Percentiles rank a stretch among this genome's conserved stretches.
These are phyloP conservation scores for Hippoglossus hippoglossus DNA, from an alignment of 2,797 vertebrate genomes.

Conservation along the genomic window DNA sequence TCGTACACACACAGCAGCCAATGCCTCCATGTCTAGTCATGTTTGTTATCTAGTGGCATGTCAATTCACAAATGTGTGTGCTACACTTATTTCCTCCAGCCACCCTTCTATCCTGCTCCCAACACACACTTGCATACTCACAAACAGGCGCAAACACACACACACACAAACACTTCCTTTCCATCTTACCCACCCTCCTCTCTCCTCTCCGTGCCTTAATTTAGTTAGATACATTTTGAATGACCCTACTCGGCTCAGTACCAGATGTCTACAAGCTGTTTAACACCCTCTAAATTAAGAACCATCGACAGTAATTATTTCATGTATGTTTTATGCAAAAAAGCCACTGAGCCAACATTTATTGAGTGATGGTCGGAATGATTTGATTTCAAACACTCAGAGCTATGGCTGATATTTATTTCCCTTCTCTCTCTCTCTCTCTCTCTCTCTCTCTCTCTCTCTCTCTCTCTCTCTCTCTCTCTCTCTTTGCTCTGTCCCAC, in stretches of 20 bases:
- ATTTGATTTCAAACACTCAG: conserved; percentile 78
- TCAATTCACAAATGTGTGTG: conserved; percentile 87
- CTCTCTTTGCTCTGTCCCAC: conserved; percentile 40
- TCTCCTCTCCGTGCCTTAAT: conserved; percentile 85
- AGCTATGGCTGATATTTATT: conserved; percentile 68
- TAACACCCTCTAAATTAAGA: conserved; percentile 99
- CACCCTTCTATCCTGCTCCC: conserved; percentile 37
- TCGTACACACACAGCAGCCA: conserved; percentile 65
- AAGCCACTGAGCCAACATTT: conserved; percentile 91
- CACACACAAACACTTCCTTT: conserved; percentile 19
- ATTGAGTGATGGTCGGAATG: conserved; percentile 90
- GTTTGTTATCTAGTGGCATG: conserved; percentile 94
- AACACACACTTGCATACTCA: not conserved
- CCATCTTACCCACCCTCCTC: conserved; percentile 50
- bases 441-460: conserved; percentile 28
- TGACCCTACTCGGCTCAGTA: conserved; percentile 96
- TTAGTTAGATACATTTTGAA: conserved; percentile 99
- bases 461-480: conserved; percentile 37
- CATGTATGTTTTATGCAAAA: conserved; percentile 95
- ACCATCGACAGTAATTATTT: conserved; percentile 98
- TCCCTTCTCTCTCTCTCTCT: conserved; percentile 38
- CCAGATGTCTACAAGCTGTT: conserved; percentile 99
- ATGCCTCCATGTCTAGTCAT: conserved; percentile 85
- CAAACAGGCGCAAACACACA: conserved; percentile 9
- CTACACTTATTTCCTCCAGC: conserved; percentile 76